Evolutionary conservation across 2,888 invertebrate species (phyloP).

Genomic region (Bugulina stolonifera): DNA sequence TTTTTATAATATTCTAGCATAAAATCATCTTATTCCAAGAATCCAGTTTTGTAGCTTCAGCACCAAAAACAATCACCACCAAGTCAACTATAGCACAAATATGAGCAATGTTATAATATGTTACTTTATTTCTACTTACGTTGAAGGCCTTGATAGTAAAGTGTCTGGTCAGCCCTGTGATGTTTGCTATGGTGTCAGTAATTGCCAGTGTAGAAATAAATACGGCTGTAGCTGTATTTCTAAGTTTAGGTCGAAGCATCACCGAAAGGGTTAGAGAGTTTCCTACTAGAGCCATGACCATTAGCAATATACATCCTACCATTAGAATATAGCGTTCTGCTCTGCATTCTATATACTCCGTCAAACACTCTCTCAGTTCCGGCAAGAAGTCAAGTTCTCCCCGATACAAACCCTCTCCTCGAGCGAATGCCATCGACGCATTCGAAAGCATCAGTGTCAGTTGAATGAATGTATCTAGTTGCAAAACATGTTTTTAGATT

Average conservation of each 20-base stretch:
- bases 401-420: background rate
- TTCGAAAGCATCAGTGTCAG: no score
- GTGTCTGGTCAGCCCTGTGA: background rate
- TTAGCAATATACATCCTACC: background rate
- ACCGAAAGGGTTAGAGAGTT: background rate
- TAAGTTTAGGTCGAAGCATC: background rate
- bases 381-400: background rate
- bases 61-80: no score
- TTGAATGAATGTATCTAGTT: no score
- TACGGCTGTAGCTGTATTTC: conserved; percentile 9
- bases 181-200: background rate
- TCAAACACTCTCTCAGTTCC: background rate
- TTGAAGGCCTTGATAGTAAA: background rate
- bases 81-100: no score
- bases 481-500: no score
- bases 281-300: background rate
- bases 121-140: no score
- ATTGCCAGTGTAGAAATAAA: conserved; percentile 1
- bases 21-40: no score
- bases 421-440: background rate
- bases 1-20: no score
- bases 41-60: no score
- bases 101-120: no score
- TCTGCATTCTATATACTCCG: background rate
- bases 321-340: background rate